phyloP scores from a whole-genome alignment of 2,888 invertebrate genomes.

The Agrochola circellaris region DNA sequence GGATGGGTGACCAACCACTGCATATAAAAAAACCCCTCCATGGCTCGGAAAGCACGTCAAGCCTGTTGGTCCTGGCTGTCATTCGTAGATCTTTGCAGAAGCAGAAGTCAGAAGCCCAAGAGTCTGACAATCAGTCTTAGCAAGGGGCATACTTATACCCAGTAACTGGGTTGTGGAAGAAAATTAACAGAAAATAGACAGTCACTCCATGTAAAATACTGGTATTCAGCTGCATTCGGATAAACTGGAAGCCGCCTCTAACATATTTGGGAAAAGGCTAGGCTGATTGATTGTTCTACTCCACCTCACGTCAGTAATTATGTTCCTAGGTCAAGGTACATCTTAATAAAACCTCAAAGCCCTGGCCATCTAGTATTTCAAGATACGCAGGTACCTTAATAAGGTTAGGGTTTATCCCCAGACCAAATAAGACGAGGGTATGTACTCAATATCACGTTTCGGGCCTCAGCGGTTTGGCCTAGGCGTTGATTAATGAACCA shows the following conservation, averaged over 20 bases:
- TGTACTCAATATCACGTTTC: conserved; percentile 63
- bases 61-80: not conserved
- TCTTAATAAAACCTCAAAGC: conserved; percentile 33
- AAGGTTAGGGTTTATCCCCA: conserved; percentile 31
- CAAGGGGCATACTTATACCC: not conserved
- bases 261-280: not conserved
- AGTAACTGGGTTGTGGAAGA: not conserved
- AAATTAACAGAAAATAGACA: not conserved
- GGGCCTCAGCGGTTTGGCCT: conserved; percentile 52
- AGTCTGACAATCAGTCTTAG: not conserved
- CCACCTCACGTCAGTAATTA: conserved; percentile 8
- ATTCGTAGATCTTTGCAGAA: conserved; percentile 1
- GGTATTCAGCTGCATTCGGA: not conserved
- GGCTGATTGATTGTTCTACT: conserved; percentile 13
- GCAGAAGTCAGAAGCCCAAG: not conserved
- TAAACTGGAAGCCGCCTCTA: not conserved
- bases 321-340: not conserved
- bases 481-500: conserved; percentile 63
- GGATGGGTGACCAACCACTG: not conserved
- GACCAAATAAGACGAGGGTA: conserved; percentile 57
- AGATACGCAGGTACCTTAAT: conserved; percentile 16
- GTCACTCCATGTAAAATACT: not conserved
- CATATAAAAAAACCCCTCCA: not conserved
- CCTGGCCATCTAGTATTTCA: conserved; percentile 44
- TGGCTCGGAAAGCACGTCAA: not conserved